Evolutionary conservation across 2,888 invertebrate species (phyloP).

Genomic region (Tenodera sinensis): DNA sequence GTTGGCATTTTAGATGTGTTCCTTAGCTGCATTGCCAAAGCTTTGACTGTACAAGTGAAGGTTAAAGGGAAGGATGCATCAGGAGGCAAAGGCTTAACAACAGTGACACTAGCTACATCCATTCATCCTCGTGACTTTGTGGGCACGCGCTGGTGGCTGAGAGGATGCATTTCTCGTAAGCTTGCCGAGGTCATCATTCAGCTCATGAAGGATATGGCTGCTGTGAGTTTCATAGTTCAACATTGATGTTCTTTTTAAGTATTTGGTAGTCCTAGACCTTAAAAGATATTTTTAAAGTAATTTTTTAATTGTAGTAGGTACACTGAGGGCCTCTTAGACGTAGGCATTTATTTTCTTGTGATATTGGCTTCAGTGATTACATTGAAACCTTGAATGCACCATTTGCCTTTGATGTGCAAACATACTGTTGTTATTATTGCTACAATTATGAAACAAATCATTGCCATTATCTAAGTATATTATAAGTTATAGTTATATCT

Average conservation of each 20-base stretch:
- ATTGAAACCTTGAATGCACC: too few relatives aligned
- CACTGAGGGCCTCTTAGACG: too few relatives aligned
- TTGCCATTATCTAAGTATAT: too few relatives aligned
- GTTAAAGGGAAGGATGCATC: slow-evolving; percentile 60
- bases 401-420: too few relatives aligned
- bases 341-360: too few relatives aligned
- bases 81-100: slow-evolving; percentile 49
- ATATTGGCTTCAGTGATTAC: too few relatives aligned
- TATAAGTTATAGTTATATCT: too few relatives aligned
- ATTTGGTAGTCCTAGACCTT: background rate
- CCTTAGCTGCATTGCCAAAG: slow-evolving; percentile 85
- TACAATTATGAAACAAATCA: too few relatives aligned
- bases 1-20: slow-evolving; percentile 85
- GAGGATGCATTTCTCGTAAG: slow-evolving; percentile 78
- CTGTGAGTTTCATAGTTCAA: slow-evolving; percentile 56
- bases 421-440: too few relatives aligned
- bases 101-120: slow-evolving; percentile 58
- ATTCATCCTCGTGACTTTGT: slow-evolving; percentile 57
- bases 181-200: slow-evolving; percentile 84
- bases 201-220: slow-evolving; percentile 87
- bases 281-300: too few relatives aligned
- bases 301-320: too few relatives aligned
- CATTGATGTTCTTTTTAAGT: background rate
- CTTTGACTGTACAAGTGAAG: slow-evolving; percentile 86
- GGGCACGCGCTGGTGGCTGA: slow-evolving; percentile 74